Evolutionary conservation across 1,140 invertebrate species (phyloP).

Genomic region (Sitophilus oryzae): DNA sequence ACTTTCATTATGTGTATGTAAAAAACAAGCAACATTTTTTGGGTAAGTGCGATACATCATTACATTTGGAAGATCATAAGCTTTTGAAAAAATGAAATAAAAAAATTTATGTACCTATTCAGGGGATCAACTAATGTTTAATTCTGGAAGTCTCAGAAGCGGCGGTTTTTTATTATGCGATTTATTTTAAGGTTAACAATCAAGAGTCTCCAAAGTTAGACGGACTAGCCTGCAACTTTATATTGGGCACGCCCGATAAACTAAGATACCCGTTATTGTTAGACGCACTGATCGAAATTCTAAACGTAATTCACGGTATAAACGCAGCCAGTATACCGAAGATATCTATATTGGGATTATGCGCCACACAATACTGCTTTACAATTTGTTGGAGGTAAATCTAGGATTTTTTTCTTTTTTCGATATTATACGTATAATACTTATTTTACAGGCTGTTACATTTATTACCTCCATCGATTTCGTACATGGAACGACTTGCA

Average conservation of each 20-base stretch:
- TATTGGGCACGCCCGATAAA: slow-evolving; percentile 83
- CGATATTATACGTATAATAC: slow-evolving; percentile 35
- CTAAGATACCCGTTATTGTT: slow-evolving; percentile 83
- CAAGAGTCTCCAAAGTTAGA: slow-evolving; percentile 83
- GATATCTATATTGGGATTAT: slow-evolving; percentile 62
- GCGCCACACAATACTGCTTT: slow-evolving; percentile 88
- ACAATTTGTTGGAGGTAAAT: slow-evolving; percentile 65
- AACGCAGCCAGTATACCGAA: slow-evolving; percentile 46
- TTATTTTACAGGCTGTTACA: slow-evolving; percentile 52
- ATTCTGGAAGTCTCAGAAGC: too few relatives aligned
- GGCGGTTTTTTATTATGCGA: too few relatives aligned
- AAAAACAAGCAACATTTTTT: too few relatives aligned
- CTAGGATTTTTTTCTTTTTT: neutral
- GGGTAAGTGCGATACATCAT: too few relatives aligned
- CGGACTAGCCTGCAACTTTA: slow-evolving; percentile 90
- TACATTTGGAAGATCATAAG: too few relatives aligned
- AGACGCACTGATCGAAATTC: slow-evolving; percentile 76
- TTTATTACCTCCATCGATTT: slow-evolving; percentile 79
- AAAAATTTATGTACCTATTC: too few relatives aligned
- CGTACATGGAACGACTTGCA: slow-evolving; percentile 75
- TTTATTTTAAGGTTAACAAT: slow-evolving; percentile 57
- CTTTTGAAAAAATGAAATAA: neutral
- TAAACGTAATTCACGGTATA: slow-evolving; percentile 62
- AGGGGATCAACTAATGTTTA: too few relatives aligned
- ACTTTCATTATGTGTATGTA: too few relatives aligned